Evolutionary conservation across 2,797 vertebrate species (phyloP).

Genomic region (Danio tinwini): DNA sequence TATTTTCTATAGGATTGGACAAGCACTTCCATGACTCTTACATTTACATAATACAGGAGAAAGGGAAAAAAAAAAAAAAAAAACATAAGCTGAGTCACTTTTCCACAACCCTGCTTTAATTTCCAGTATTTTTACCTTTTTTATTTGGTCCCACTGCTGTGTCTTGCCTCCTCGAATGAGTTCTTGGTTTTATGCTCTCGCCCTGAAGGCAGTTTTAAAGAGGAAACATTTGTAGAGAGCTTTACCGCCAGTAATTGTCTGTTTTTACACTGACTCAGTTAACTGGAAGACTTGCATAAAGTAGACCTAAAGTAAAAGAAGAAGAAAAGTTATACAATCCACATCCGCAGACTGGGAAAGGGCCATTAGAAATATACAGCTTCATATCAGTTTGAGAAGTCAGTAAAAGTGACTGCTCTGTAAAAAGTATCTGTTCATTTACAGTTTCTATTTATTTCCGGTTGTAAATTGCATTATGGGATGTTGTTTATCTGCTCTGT

Average conservation of each 20-base stretch:
- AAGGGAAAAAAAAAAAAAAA: too few relatives aligned
- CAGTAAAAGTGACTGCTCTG: neutral
- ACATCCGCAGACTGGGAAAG: neutral
- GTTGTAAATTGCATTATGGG: too few relatives aligned
- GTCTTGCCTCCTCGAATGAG: neutral
- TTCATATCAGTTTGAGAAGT: neutral
- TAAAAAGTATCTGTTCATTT: too few relatives aligned
- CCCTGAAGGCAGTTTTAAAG: neutral
- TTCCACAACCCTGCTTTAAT: neutral
- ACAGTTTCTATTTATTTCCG: too few relatives aligned
- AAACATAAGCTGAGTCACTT: neutral
- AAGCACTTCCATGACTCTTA: neutral
- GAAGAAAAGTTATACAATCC: neutral
- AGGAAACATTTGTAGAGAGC: constrained; percentile 15
- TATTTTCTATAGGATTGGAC: neutral
- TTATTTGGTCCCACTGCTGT: neutral
- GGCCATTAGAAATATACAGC: neutral
- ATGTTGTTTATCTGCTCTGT: too few relatives aligned
- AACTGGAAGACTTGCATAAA: constrained; percentile 10
- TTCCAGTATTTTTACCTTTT: neutral
- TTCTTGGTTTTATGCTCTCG: neutral
- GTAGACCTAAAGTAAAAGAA: neutral
- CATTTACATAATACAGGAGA: neutral
- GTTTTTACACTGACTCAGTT: constrained; percentile 4
- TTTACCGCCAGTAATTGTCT: constrained; percentile 12